These are phyloP conservation scores for Ochlodes sylvanus DNA, from an alignment of 2,888 invertebrate species.

Conservation along the genomic window DNA sequence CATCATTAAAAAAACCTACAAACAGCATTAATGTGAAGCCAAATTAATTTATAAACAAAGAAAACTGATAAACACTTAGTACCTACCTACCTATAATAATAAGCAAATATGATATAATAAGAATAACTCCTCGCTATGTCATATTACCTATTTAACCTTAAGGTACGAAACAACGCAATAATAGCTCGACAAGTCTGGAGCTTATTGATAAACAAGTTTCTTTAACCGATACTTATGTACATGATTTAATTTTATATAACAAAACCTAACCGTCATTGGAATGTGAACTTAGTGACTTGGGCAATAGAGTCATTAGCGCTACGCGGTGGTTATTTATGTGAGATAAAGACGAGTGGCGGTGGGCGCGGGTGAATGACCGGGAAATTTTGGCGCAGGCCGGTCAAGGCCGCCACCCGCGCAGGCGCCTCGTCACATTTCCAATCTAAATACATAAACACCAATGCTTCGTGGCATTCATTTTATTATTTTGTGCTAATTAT, in stretches of 20 bases:
- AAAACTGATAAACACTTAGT: not conserved
- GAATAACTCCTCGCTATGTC: not conserved
- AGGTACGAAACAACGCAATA: constrained; percentile 35
- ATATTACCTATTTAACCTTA: constrained; percentile 24
- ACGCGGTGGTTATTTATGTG: constrained; percentile 64
- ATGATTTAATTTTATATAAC: constrained; percentile 74
- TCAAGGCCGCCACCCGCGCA: constrained; percentile 79
- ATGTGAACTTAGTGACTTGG: constrained; percentile 46
- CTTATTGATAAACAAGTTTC: constrained; percentile 80
- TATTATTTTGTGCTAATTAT: constrained; percentile 4
- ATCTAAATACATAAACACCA: constrained; percentile 18
- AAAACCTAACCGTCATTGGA: constrained; percentile 45
- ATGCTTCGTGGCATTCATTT: not conserved
- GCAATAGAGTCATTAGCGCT: constrained; percentile 55
- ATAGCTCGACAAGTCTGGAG: constrained; percentile 48
- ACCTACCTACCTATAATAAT: too few relatives aligned
- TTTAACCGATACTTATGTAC: constrained; percentile 75
- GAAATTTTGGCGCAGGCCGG: constrained; percentile 84
- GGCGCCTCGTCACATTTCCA: constrained; percentile 54
- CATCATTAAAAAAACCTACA: too few relatives aligned
- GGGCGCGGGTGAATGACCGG: constrained; percentile 82
- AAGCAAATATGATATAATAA: too few relatives aligned
- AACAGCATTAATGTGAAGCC: too few relatives aligned
- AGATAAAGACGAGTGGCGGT: constrained; percentile 78
- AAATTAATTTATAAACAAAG: not conserved